These are phyloP conservation scores for Tinamus guttatus DNA, from an alignment of 2,113 vertebrate genomes.

Conservation along the genomic window DNA sequence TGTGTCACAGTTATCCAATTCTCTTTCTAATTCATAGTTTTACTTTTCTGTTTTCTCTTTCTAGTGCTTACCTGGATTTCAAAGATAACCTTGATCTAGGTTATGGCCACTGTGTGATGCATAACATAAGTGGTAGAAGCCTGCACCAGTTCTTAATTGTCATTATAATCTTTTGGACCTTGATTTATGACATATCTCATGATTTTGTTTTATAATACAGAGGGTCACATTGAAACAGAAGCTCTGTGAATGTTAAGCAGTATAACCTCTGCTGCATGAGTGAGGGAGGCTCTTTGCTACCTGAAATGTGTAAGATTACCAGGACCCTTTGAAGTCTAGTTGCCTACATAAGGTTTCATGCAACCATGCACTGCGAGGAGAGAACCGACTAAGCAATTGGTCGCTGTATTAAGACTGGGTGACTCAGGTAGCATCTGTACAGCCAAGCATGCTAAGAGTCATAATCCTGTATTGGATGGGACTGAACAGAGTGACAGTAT, in stretches of 20 bases:
- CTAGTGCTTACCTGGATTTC: background rate
- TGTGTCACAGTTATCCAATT: background rate
- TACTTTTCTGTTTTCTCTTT: background rate
- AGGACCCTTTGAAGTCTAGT: fast-evolving
- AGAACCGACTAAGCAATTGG: background rate
- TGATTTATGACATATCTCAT: background rate
- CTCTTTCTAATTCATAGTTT: background rate
- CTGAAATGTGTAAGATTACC: fast-evolving
- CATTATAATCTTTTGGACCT: background rate
- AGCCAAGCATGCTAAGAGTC: background rate
- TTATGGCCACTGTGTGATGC: fast-evolving
- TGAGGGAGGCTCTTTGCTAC: background rate
- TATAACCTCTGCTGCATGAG: fast-evolving
- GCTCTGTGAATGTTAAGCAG: background rate
- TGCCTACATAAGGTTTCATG: background rate
- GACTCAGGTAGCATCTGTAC: background rate
- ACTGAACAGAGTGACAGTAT: background rate
- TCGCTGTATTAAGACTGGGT: fast-evolving
- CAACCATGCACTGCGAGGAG: background rate
- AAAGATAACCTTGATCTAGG: background rate
- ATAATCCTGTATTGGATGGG: background rate
- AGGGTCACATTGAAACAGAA: background rate
- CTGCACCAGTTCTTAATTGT: background rate
- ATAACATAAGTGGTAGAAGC: background rate
- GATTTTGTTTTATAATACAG: background rate